Evolutionary conservation across 1,140 invertebrate genomes (phyloP), one percentile per base, ranked within the genome.

Genomic region (Drosophila elegans): DNA sequence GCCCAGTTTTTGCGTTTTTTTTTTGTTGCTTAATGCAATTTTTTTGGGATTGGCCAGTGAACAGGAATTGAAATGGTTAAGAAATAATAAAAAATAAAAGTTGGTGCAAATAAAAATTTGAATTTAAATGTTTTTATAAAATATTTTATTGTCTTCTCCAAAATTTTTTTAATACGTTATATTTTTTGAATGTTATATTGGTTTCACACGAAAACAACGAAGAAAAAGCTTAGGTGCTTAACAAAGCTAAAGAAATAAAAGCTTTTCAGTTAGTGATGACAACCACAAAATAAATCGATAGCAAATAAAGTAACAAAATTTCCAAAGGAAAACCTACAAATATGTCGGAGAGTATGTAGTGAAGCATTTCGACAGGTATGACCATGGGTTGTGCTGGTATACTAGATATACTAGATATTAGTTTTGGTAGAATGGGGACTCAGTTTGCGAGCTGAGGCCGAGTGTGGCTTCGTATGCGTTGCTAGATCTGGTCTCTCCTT

Each of bases 161-260:
- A 54, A 10, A 21, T 25, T 25, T 0, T n/a, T 6, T 38, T 29
- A 10, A 6, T 10, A 42, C 66, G 54, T 64, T 78, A 56, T 11
- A 39, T 9, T 41, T 52, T 53, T 32, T 27, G 56, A 81, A 67
- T 52, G 42, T 45, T 10, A 7, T 32, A 32, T 32, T 32, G 64
- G 71, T 78, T 75, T 72, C 38, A 36, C 7, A 13, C 44, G 38
- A 55, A 41, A 41, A 38, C 64, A 53, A 12, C 13, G 63, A 56
- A 0, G 56, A 59, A 61, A 78, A 41, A 82, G 69, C 82, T 73
- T 34, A 25, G 5, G 25, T 48, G n/a, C 12, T 25, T 21, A 6
- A 10, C 7, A 36, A 36, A 80, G 64, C 81, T 85, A 71, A 67
- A 49, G 53, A 55, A 53, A 49, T 21, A 34, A 66, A 54, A 85